A percentile compares a stretch with the other conserved stretches of the same genome.
phyloP scores from a whole-genome alignment of 1,140 invertebrate species.

The Philaenus spumarius region DNA sequence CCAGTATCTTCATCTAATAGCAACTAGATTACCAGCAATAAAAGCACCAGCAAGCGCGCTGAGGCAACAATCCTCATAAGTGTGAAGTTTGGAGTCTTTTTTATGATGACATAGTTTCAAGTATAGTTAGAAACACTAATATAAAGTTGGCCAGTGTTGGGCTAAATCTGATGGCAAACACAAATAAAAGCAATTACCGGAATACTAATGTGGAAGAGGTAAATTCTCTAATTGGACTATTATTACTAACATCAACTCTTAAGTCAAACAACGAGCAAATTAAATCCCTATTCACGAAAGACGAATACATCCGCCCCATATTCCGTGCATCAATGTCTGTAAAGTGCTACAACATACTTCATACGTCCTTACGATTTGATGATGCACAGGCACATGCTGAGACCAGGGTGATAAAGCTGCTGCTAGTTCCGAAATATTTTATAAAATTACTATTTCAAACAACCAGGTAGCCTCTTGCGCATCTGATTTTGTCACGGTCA shows the following conservation, averaged over 20 bases:
- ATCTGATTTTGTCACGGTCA: no score
- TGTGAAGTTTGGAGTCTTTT: neutral
- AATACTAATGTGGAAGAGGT: neutral
- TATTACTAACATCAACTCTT: no score
- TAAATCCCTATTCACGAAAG: neutral
- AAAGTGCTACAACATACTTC: neutral
- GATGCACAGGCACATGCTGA: neutral
- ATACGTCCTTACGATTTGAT: neutral
- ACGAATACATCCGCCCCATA: no score
- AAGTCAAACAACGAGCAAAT: no score
- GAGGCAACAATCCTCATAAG: neutral
- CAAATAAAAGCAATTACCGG: no score
- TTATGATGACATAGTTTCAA: neutral
- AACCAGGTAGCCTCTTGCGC: no score
- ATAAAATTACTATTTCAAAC: neutral
- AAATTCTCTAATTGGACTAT: neutral
- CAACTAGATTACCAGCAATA: neutral
- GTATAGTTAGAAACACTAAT: no score
- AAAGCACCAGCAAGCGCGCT: neutral
- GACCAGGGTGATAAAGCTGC: neutral
- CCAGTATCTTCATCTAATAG: no score
- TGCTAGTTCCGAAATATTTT: no score
- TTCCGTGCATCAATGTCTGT: no score
- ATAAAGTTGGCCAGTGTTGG: neutral
- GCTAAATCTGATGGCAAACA: no score